Conservation (phyloP, 2,797 vertebrate genomes). For the Mareca strepera region DNA sequence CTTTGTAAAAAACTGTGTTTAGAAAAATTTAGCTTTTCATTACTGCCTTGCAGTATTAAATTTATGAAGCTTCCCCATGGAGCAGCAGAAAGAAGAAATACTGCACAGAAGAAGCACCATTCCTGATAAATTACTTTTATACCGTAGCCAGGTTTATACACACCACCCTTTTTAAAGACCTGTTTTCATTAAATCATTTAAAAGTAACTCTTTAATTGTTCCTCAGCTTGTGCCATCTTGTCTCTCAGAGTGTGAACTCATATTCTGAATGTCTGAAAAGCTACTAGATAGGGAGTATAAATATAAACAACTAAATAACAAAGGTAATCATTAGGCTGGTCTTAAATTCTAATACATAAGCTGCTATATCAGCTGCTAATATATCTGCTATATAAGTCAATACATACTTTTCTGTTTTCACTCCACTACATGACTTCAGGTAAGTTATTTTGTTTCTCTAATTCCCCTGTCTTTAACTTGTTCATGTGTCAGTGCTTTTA, state of each 20-base stretch:
- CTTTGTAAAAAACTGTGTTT: constrained; percentile 6
- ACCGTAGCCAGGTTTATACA: neutral
- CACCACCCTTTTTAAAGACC: neutral
- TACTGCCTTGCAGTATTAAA: constrained; percentile 7
- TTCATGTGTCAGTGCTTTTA: neutral
- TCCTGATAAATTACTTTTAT: neutral
- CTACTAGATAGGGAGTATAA: neutral
- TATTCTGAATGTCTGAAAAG: neutral
- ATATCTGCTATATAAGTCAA: neutral
- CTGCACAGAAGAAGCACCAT: neutral
- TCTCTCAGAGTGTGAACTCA: neutral
- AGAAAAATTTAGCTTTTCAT: constrained; percentile 14
- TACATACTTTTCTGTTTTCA: neutral
- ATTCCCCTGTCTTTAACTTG: neutral
- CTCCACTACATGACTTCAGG: neutral
- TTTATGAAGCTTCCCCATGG: neutral
- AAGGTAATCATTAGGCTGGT: neutral
- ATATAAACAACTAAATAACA: neutral
- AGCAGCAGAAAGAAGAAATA: constrained; percentile 9
- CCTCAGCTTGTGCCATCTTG: neutral
- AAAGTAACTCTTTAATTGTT: neutral
- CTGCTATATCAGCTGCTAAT: too few relatives aligned
- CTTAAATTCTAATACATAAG: neutral
- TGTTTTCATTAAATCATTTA: neutral
- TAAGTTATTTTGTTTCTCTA: neutral